Evolutionary conservation across 2,113 vertebrate species (phyloP).

Genomic region (Hemicordylus capensis): DNA sequence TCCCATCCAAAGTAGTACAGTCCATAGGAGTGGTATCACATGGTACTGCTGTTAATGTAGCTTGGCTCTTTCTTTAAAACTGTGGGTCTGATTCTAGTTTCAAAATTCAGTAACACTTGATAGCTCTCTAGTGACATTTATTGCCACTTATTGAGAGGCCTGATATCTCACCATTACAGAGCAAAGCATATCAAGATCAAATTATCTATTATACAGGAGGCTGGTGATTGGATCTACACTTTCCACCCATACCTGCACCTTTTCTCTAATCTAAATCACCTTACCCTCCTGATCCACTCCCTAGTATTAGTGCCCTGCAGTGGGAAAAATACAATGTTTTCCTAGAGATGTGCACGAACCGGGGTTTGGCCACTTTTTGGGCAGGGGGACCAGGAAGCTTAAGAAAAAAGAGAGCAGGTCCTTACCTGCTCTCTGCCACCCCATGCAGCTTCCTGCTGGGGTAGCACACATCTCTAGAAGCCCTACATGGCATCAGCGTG

Average conservation of each 20-base stretch:
- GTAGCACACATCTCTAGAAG: no score
- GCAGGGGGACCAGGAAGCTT: no score
- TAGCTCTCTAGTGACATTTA: background rate
- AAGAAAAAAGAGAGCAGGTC: no score
- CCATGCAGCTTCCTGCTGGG: no score
- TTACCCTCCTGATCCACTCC: no score
- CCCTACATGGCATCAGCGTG: no score
- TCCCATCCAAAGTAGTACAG: background rate
- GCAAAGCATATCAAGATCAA: background rate
- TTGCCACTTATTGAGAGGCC: background rate
- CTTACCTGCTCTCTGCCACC: no score
- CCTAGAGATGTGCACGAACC: no score
- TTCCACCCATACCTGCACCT: background rate
- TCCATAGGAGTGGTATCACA: background rate
- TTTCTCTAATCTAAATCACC: background rate
- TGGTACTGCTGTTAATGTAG: background rate
- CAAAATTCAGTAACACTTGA: background rate
- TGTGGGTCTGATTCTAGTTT: background rate
- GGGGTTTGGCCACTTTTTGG: no score
- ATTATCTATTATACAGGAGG: no score
- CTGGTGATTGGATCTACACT: background rate
- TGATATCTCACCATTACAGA: background rate
- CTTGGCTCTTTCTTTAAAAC: background rate
- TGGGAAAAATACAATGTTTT: background rate
- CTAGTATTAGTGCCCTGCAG: background rate